Conservation (phyloP, 2,888 invertebrate genomes). For the Platycheirus rosarum region DNA sequence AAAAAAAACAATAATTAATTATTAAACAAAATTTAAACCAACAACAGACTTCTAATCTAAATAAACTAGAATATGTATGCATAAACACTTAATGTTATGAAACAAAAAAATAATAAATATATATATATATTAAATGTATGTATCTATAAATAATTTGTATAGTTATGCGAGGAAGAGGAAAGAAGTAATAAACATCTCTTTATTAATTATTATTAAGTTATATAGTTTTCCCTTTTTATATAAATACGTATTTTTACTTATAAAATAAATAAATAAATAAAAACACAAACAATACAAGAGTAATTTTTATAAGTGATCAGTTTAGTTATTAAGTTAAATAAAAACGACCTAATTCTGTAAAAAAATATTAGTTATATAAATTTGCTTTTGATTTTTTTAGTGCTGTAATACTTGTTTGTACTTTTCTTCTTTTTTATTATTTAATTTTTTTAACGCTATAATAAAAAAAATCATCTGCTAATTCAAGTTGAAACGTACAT, state of each 20-base stretch:
- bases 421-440: conserved; percentile 48
- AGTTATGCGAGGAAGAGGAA: conserved; percentile 53
- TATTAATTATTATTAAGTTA: conserved; percentile 64
- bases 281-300: conserved; percentile 45
- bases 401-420: conserved; percentile 45
- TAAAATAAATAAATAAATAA: conserved; percentile 27
- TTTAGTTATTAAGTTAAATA: conserved; percentile 52
- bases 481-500: conserved; percentile 48
- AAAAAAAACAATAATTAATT: conserved; percentile 59
- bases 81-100: conserved; percentile 64
- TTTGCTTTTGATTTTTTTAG: conserved; percentile 33
- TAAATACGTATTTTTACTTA: conserved; percentile 69
- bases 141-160: conserved; percentile 65
- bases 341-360: conserved; percentile 49
- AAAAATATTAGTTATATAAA: conserved; percentile 69
- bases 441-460: conserved; percentile 44
- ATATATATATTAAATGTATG: conserved; percentile 12
- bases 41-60: conserved; percentile 73
- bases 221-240: conserved; percentile 64
- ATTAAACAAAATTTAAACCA: conserved; percentile 40
- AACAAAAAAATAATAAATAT: conserved; percentile 37
- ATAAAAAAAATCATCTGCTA: conserved; percentile 46
- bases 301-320: conserved; percentile 64
- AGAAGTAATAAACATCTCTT: conserved; percentile 59
- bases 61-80: conserved; percentile 67